These are phyloP conservation scores for Xanthia togata DNA, from an alignment of 2,888 invertebrate species.

Conservation along the genomic window DNA sequence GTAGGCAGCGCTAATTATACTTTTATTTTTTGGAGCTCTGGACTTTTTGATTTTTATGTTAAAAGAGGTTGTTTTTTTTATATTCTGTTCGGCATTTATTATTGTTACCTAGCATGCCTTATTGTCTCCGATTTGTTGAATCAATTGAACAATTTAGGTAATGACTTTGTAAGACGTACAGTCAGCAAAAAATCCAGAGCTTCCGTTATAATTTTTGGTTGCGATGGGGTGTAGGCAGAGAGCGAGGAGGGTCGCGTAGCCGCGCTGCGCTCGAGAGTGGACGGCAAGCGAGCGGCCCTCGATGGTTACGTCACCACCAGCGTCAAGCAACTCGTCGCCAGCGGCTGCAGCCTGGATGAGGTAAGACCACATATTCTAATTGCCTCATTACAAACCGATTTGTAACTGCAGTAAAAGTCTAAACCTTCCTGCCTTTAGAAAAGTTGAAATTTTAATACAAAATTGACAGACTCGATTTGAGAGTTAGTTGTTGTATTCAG, in stretches of 20 bases:
- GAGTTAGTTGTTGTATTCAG: background rate
- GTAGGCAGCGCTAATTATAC: slow-evolving; percentile 67
- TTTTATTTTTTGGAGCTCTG: slow-evolving; percentile 74
- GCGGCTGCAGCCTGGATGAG: slow-evolving; percentile 87
- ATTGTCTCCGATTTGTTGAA: slow-evolving; percentile 2
- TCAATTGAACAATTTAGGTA: slow-evolving; percentile 5
- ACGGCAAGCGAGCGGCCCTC: slow-evolving; percentile 88
- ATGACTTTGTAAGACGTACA: background rate
- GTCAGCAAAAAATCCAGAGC: slow-evolving; percentile 70
- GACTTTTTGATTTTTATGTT: slow-evolving; percentile 59
- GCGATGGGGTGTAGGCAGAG: slow-evolving; percentile 91
- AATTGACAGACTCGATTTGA: background rate
- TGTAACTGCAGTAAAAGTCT: background rate
- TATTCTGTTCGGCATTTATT: background rate
- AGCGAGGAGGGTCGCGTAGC: slow-evolving; percentile 92
- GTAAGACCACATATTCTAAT: slow-evolving; percentile 73
- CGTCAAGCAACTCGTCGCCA: slow-evolving; percentile 87
- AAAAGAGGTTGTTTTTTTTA: background rate
- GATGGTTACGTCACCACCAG: slow-evolving; percentile 88
- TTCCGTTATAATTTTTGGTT: slow-evolving; percentile 70
- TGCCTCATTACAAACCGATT: background rate
- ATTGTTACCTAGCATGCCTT: slow-evolving; percentile 4
- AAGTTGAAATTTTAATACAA: background rate
- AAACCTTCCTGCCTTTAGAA: background rate
- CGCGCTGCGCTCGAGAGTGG: slow-evolving; percentile 89